Percentiles rank a stretch among this genome's conserved stretches.
phyloP scores from a whole-genome alignment of 2,888 invertebrate species.

The Candidula unifasciata region DNA sequence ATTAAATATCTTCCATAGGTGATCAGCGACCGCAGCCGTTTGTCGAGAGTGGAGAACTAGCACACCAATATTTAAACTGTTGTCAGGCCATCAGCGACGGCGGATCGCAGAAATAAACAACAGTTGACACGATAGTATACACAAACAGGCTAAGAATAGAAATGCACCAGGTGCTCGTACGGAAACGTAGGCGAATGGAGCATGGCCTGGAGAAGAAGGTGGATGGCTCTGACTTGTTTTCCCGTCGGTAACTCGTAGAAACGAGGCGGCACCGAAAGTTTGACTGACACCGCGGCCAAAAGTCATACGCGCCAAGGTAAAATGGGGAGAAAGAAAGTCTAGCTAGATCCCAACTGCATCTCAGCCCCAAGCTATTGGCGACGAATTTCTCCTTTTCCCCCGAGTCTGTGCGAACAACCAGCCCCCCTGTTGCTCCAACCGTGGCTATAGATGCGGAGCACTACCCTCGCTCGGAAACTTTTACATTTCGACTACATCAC shows the following conservation, averaged over 20 bases:
- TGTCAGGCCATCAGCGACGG: too few species aligned
- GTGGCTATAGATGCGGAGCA: neutral
- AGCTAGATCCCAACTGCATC: neutral
- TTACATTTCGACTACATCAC: neutral
- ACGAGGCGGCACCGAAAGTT: slow-evolving; percentile 19
- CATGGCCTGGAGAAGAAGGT: too few species aligned
- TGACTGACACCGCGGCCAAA: slow-evolving; percentile 14
- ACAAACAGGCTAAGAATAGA: neutral
- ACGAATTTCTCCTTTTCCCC: neutral
- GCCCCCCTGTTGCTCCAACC: neutral
- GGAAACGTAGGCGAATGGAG: too few species aligned
- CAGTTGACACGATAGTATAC: neutral
- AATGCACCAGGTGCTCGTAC: neutral
- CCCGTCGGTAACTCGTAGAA: too few species aligned
- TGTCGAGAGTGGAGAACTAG: too few species aligned
- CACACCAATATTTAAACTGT: too few species aligned
- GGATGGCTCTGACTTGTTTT: too few species aligned
- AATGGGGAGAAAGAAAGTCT: neutral
- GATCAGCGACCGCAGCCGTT: too few species aligned
- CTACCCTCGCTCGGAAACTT: neutral
- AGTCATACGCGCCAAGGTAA: slow-evolving; percentile 12
- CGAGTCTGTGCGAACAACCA: neutral
- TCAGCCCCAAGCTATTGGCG: neutral
- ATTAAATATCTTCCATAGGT: too few species aligned
- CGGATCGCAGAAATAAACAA: neutral